Base-by-base conservation (phyloP, 1,140 invertebrate species). In the Drosophila subpulchrella region DNA sequence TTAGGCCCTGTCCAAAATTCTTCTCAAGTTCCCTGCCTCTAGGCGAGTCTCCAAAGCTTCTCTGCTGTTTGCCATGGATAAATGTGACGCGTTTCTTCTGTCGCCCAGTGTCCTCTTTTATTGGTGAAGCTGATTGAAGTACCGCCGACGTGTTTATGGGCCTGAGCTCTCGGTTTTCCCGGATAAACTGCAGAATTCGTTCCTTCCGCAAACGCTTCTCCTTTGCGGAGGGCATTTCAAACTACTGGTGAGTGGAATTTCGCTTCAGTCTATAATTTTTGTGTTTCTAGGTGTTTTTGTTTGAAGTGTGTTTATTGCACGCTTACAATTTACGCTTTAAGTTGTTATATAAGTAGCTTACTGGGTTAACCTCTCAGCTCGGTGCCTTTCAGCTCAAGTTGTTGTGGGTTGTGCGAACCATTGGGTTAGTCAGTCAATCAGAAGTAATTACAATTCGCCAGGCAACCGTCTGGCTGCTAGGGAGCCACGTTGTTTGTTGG, bases 41-140 rank as follows among this genome's bases (percentile, higher is more conserved):
- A 11, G 47, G 2, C 1, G 8, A 27, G 1, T 53, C 38, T 6
- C 17, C 60, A 20, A 20, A 6, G 11, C 38, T 61, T 11, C 48
- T 54, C 39, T 36, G 61, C 44, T 46, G 47, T 34, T 61, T 38
- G 6, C 54, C 11, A n/a, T 75, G 67, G n/a, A 39, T 67, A n/a
- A 86, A 86, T 27, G 82, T 78, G 3, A 86, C 82, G 6, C 78
- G 78, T 44, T 86, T 86, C 15, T 68, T 66, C 1, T 66, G 46
- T n/a, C 38, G 41, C n/a, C 30, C 20, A 10, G 60, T 17, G 1
- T 68, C 47, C 1, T 66, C 32, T 11, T 32, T 27, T 10, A 3
- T 30, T 2, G 24, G 13, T 4, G 13, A 13, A 54, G n/a, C 20
- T n/a, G 24, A 6, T 13, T 60, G 39, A 7, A 58, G 30, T 5